Conservation (phyloP, 1,140 invertebrate genomes). For the Cherax quadricarinatus region DNA sequence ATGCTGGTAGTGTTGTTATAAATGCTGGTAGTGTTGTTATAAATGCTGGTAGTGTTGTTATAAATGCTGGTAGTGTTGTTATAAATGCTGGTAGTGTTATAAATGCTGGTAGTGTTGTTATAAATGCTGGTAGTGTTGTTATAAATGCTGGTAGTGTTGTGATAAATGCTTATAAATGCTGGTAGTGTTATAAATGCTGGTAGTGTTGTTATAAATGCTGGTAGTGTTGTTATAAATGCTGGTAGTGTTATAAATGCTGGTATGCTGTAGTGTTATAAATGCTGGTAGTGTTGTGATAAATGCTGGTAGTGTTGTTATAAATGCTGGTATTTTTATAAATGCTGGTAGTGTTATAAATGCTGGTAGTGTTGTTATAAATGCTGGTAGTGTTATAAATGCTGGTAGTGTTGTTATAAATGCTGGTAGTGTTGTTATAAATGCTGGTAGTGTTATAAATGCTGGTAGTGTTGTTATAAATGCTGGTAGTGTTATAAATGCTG, state of each 20-base stretch:
- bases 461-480: neutral
- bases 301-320: neutral
- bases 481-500: too few species aligned
- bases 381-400: neutral
- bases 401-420: neutral
- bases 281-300: neutral
- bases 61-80: neutral
- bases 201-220: neutral
- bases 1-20: neutral
- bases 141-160: neutral
- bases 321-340: too few species aligned
- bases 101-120: neutral
- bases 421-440: neutral
- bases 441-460: neutral
- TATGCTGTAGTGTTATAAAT: neutral
- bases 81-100: too few species aligned
- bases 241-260: too few species aligned
- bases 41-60: neutral
- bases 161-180: too few species aligned
- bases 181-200: neutral
- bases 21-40: neutral
- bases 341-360: too few species aligned
- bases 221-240: neutral
- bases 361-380: neutral
- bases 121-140: neutral